A percentile compares a stretch with the other conserved stretches of the same genome.
Evolutionary conservation across 2,113 vertebrate genomes (phyloP).

Genomic region (Esox niger): DNA sequence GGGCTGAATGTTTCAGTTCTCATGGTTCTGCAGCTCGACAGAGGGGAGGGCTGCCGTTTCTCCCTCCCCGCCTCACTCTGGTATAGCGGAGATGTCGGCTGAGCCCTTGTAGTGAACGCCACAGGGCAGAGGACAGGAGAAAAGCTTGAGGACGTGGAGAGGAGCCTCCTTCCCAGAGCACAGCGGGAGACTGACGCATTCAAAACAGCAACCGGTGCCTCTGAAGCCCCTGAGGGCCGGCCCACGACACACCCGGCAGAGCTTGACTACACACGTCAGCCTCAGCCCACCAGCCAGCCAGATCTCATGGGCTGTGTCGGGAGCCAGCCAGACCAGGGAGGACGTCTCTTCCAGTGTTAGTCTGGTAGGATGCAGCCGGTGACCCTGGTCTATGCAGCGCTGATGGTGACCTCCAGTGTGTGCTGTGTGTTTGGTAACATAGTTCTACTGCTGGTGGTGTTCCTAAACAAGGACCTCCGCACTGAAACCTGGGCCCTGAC

Average conservation of each 20-base stretch:
- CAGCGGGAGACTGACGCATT: slow-evolving; percentile 43
- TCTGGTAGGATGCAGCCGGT: slow-evolving; percentile 41
- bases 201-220: slow-evolving; percentile 29
- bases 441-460: slow-evolving; percentile 59
- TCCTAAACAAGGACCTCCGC: slow-evolving; percentile 60
- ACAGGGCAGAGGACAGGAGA: no score
- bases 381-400: slow-evolving; percentile 28
- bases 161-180: slow-evolving; percentile 8
- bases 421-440: slow-evolving; percentile 63
- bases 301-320: background rate
- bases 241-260: slow-evolving; percentile 7
- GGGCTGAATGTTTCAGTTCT: slow-evolving; percentile 7
- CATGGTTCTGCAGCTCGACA: background rate
- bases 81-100: background rate
- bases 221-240: slow-evolving; percentile 14
- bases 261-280: slow-evolving; percentile 1
- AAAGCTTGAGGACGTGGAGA: background rate
- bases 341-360: background rate
- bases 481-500: slow-evolving; percentile 59
- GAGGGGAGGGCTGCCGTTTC: background rate
- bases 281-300: background rate
- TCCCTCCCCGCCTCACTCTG: background rate
- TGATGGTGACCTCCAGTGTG: slow-evolving; percentile 59
- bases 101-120: background rate
- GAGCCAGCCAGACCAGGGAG: background rate